phyloP scores from a whole-genome alignment of 1,140 invertebrate species.

The Caenorhabditis inopinata region DNA sequence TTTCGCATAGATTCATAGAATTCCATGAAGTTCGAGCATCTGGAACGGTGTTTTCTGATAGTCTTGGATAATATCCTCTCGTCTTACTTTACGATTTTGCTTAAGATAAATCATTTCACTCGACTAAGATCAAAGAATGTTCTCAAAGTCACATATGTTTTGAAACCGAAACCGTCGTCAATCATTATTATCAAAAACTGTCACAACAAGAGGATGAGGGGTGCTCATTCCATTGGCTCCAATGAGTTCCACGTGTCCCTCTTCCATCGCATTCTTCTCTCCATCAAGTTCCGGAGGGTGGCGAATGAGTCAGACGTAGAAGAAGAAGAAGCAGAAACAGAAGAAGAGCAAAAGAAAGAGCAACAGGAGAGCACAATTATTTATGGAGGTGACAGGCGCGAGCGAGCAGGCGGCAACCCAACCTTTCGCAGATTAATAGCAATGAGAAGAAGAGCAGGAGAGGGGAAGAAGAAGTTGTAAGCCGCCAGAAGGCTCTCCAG shows the following conservation, averaged over 20 bases:
- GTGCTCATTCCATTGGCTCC: not conserved
- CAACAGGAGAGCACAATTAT: not conserved
- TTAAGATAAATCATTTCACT: too few species aligned
- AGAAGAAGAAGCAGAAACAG: not conserved
- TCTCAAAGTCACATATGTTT: constrained; percentile 23
- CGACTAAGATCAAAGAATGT: constrained; percentile 26
- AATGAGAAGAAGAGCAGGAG: too few species aligned
- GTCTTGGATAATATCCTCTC: too few species aligned
- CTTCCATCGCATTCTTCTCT: not conserved
- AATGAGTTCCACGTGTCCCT: constrained; percentile 3
- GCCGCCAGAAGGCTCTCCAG: constrained; percentile 1
- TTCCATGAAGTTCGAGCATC: too few species aligned
- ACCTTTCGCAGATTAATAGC: constrained; percentile 27
- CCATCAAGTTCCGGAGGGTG: not conserved
- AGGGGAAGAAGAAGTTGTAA: not conserved
- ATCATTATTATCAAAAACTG: constrained; percentile 21
- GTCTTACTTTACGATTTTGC: too few species aligned
- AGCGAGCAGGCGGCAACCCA: not conserved
- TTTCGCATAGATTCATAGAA: too few species aligned
- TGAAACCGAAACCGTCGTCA: constrained; percentile 6
- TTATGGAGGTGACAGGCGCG: constrained; percentile 31
- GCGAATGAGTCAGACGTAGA: not conserved
- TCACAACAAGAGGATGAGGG: not conserved
- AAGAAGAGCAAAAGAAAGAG: too few species aligned
- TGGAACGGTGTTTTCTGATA: too few species aligned